Evolutionary conservation across 2,113 vertebrate species (phyloP).

Genomic region (Hyla sarda): DNA sequence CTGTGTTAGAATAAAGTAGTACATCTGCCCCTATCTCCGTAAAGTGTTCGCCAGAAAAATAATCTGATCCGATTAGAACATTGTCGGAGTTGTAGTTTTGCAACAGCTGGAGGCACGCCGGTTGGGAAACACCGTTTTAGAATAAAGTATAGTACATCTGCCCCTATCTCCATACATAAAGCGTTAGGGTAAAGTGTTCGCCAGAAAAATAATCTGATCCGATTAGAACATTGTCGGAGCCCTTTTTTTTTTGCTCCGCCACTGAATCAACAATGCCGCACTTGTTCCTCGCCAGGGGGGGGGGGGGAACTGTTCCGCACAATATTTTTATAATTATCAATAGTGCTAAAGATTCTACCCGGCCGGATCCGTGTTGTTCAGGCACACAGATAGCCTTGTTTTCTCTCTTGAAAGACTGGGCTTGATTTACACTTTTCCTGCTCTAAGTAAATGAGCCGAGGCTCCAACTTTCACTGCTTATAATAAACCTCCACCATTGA

Average conservation of each 20-base stretch:
- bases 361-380: conserved; percentile 21
- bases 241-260: neutral
- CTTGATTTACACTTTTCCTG: conserved; percentile 50
- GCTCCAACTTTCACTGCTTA: conserved; percentile 3
- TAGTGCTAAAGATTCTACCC: conserved; percentile 49
- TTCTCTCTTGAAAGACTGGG: conserved; percentile 43
- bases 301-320: conserved; percentile 32
- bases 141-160: no score
- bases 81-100: no score
- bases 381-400: conserved; percentile 55
- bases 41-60: no score
- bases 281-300: neutral
- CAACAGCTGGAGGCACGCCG: no score
- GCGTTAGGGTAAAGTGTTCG: neutral
- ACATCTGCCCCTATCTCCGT: neutral
- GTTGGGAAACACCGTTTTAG: no score
- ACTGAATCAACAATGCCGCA: conserved; percentile 44
- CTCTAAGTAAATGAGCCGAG: conserved; percentile 40
- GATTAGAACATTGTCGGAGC: conserved; percentile 47
- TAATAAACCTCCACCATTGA: conserved; percentile 14
- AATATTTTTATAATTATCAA: conserved; percentile 57
- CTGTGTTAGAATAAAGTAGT: no score
- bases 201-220: conserved; percentile 19
- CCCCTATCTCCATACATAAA: neutral
- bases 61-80: no score